phyloP scores from a whole-genome alignment of 2,888 invertebrate genomes.

The Acleris sparsana region DNA sequence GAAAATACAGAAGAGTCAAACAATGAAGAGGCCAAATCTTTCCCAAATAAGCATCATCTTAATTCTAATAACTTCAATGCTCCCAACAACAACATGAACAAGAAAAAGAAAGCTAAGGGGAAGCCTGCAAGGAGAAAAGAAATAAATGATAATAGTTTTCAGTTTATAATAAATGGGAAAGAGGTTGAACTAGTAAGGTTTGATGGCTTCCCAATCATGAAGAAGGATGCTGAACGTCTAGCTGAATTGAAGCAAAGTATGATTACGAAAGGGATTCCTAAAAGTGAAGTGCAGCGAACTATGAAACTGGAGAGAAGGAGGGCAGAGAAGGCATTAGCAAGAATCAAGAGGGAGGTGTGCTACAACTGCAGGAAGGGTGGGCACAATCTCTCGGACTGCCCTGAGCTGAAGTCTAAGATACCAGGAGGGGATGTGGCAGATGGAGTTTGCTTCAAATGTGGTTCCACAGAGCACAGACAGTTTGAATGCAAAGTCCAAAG shows the following conservation, averaged over 20 bases:
- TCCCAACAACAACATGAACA: slow-evolving; percentile 45
- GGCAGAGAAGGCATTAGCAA: slow-evolving; percentile 88
- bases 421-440: slow-evolving; percentile 75
- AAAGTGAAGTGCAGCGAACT: slow-evolving; percentile 85
- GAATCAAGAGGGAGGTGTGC: slow-evolving; percentile 88
- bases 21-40: slow-evolving; percentile 3
- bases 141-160: slow-evolving; percentile 70
- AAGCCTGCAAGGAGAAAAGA: slow-evolving; percentile 74
- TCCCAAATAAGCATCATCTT: slow-evolving; percentile 8
- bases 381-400: slow-evolving; percentile 92
- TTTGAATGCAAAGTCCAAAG: slow-evolving; percentile 88
- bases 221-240: slow-evolving; percentile 87
- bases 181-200: slow-evolving; percentile 85
- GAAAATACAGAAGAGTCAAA: slow-evolving; percentile 9
- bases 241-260: slow-evolving; percentile 85
- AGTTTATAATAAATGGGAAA: slow-evolving; percentile 85
- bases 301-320: slow-evolving; percentile 88
- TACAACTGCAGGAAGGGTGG: slow-evolving; percentile 91
- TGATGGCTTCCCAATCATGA: slow-evolving; percentile 89
- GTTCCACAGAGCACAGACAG: slow-evolving; percentile 93
- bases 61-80: slow-evolving; percentile 33
- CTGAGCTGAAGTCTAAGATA: slow-evolving; percentile 84
- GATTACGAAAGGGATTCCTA: slow-evolving; percentile 86
- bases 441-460: slow-evolving; percentile 94
- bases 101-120: slow-evolving; percentile 49